Evolutionary conservation across 2,113 vertebrate genomes (phyloP), one percentile per base, ranked within the genome.

Genomic region (Xiphophorus couchianus): DNA sequence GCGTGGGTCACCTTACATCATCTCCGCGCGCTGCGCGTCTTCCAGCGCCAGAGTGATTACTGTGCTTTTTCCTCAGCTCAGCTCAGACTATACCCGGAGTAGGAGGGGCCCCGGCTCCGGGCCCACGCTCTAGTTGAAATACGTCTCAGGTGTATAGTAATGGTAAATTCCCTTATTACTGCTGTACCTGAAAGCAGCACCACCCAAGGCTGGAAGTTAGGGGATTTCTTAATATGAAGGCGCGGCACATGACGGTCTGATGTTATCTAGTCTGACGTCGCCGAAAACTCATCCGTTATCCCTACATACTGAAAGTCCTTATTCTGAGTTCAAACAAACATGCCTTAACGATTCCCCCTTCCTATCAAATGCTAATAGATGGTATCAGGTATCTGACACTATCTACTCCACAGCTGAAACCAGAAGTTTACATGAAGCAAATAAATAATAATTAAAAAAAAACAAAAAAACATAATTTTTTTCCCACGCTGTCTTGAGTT

Each of bases 221-320:
- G 85, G 82, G 73, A 4, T 72, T 84, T 76, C 66, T 74, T 28
- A 2, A 9, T 12, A 31, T 29, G 33, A 7, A 28, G 17, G 13
- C 64, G 6, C 35, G 9, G 39, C 12, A 3, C 37, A 62, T 28
- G n/a, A 27, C 28, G 4, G 13, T 15, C 13, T 42, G 3, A 42
- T 62, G 60, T 28, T 14, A 28, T 62, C 12, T n/a, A 13, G 3
- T n/a, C 58, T 11, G n/a, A 42, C 12, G 15, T 54, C 2, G 9
- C 51, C 7, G 51, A n/a, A 25, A 25, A 54, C 15, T 54, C 22
- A 54, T n/a, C 17, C 0, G 10, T n/a, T 8, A 6, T 10, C 19
- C 1, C 8, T n/a, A 19, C 9, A 58, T n/a, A 3, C 5, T 0
- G 9, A 58, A n/a, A n/a, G 9, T n/a, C 51, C 2, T 30, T 58